phyloP scores from a whole-genome alignment of 2,888 invertebrate genomes.

The Caenorhabditis sulstoni region DNA sequence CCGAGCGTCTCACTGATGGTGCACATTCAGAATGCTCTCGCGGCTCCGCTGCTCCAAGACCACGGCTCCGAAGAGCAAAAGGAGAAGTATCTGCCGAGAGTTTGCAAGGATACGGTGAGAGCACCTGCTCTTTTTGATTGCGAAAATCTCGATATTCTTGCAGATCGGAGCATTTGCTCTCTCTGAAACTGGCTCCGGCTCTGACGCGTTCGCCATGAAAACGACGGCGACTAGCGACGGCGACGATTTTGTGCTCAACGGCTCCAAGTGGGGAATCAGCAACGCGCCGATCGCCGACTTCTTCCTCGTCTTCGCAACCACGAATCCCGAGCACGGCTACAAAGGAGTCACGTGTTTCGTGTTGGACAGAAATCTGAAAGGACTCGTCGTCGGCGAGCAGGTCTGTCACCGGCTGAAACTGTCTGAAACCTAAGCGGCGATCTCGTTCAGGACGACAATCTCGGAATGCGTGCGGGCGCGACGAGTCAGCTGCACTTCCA shows the following conservation, averaged over 20 bases:
- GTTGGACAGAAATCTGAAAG: slow-evolving; percentile 89
- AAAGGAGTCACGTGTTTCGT: slow-evolving; percentile 91
- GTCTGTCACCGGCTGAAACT: too few relatives aligned
- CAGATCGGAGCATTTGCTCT: slow-evolving; percentile 84
- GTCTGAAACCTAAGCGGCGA: too few relatives aligned
- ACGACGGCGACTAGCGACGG: slow-evolving; percentile 90
- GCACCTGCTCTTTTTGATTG: neutral
- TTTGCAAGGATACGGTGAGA: slow-evolving; percentile 87
- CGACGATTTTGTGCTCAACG: slow-evolving; percentile 91
- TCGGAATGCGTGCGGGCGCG: slow-evolving; percentile 86
- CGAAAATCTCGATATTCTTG: too few relatives aligned
- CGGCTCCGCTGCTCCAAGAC: slow-evolving; percentile 89
- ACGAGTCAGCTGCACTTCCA: slow-evolving; percentile 96
- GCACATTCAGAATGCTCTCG: slow-evolving; percentile 95
- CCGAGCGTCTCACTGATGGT: slow-evolving; percentile 91
- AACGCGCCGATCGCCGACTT: slow-evolving; percentile 94
- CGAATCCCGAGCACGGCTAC: slow-evolving; percentile 74
- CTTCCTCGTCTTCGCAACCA: slow-evolving; percentile 84
- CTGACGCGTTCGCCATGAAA: slow-evolving; percentile 95
- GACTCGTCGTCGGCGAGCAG: slow-evolving; percentile 91
- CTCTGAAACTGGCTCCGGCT: slow-evolving; percentile 92
- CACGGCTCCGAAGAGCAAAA: slow-evolving; percentile 92
- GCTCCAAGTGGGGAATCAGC: slow-evolving; percentile 98
- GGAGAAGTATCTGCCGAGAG: slow-evolving; percentile 89
- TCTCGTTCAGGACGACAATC: slow-evolving; percentile 88